Base-by-base conservation (phyloP, 2,113 vertebrate genomes). In the Spea bombifrons region DNA sequence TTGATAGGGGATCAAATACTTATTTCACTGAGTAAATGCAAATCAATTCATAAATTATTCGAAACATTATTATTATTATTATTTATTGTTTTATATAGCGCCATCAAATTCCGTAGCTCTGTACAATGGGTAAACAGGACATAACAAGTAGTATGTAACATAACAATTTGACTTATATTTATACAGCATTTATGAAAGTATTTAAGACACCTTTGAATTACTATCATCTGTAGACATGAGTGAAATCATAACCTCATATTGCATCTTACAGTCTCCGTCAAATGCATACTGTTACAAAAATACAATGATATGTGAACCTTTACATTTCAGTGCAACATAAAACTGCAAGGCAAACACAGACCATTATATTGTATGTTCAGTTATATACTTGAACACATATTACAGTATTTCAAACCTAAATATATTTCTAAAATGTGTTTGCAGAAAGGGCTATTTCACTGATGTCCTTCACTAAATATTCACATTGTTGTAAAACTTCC, bases 241-340 rank as follows among this genome's bases (percentile, higher is more conserved):
- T 57, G 16, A 53, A 80, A 80, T 73, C 73, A 73, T 75, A 65
- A 75, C 61, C 57, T 74, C 63, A 73, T 68, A 80, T 73, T 73
- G 78, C 72, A 73, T 80, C 59, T 80, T 70, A 80, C 72, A 80
- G 78, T 66, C 71, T 74, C 49, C 71, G 57, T 80, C 72, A 73
- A 75, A 66, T 75, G 73, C 78, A 73, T 68, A 80, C 78, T 80
- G 70, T 80, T 61, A 73, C 66, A 73, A 80, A 75, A 75, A 80
- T 80, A 50, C 53, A 73, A 80, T 80, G 78, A 80, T 75, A 63
- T 55, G 66, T 70, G 76, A 78, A 78, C 52, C 55, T 78, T 78
- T 78, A 78, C 76, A 78, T 71, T 59, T 68, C 59, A 71, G 17
- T 53, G 57, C 76, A 78, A 78, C 76, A 50, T 71, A 71, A 63